Percentiles rank a stretch among this genome's conserved stretches.
Conservation (phyloP, 2,888 invertebrate species). For the Callyntrura sp. region DNA sequence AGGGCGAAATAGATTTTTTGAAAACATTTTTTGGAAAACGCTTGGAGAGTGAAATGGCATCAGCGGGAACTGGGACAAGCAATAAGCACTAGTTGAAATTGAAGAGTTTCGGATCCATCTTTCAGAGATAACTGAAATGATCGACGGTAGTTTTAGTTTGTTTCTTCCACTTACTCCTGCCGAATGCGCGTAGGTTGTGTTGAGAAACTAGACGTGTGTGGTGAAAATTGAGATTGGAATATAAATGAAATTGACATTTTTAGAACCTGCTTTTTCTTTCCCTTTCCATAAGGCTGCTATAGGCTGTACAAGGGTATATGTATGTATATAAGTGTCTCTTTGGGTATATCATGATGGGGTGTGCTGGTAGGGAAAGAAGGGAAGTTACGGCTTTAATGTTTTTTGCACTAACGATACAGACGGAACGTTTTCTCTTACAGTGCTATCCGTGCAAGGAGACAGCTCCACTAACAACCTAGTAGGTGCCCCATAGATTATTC, state of each 20-base stretch:
- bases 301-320: background rate
- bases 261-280: conserved; percentile 35
- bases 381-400: too few species aligned
- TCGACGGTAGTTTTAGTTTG: conserved; percentile 2
- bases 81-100: background rate
- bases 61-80: background rate
- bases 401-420: too few species aligned
- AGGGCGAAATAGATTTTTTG: too few species aligned
- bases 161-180: conserved; percentile 17
- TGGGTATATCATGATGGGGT: too few species aligned
- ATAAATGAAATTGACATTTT: conserved; percentile 69
- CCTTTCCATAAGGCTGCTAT: background rate
- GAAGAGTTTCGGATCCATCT: too few species aligned
- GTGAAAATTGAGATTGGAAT: conserved; percentile 52
- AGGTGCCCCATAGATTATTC: too few species aligned
- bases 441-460: too few species aligned
- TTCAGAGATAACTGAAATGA: too few species aligned
- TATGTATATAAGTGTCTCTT: too few species aligned
- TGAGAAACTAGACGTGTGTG: background rate
- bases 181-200: conserved; percentile 30
- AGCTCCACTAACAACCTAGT: too few species aligned
- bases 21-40: background rate
- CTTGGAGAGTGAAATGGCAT: background rate
- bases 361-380: too few species aligned
- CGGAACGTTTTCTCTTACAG: too few species aligned